phyloP scores from a whole-genome alignment of 2,888 invertebrate genomes.

The Hypena proboscidalis region DNA sequence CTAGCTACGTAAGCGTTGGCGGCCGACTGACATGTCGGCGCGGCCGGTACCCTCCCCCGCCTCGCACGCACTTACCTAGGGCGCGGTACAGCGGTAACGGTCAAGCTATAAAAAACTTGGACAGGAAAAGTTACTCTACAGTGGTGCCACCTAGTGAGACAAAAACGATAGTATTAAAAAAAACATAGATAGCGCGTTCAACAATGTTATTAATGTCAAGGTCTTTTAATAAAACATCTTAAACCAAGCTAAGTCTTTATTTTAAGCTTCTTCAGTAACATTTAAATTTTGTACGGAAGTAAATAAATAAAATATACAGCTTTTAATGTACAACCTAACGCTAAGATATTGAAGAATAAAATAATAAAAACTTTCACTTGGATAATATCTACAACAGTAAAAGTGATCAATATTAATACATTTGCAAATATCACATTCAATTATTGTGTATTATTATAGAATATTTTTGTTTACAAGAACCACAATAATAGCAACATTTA shows the following conservation, averaged over 20 bases:
- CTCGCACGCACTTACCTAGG: no score
- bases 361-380: conserved; percentile 24
- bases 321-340: conserved; percentile 20
- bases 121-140: background rate
- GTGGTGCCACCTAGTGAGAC: no score
- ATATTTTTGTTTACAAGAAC: conserved; percentile 6
- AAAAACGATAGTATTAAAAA: background rate
- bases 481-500: no score
- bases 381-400: conserved; percentile 25
- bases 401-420: conserved; percentile 18
- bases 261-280: conserved; percentile 30
- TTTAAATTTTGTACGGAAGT: conserved; percentile 32
- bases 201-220: conserved; percentile 14
- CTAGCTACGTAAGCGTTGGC: no score
- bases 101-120: no score
- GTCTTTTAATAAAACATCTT: conserved; percentile 18
- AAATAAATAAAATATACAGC: conserved; percentile 36
- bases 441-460: conserved; percentile 16
- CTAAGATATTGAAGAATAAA: conserved; percentile 25
- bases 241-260: conserved; percentile 51
- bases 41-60: no score
- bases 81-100: no score
- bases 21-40: no score
- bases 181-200: background rate
- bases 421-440: conserved; percentile 34